Evolutionary conservation across 1,140 invertebrate species (phyloP), one percentile per base, ranked within the genome.

Genomic region (Drepana arcuata): DNA sequence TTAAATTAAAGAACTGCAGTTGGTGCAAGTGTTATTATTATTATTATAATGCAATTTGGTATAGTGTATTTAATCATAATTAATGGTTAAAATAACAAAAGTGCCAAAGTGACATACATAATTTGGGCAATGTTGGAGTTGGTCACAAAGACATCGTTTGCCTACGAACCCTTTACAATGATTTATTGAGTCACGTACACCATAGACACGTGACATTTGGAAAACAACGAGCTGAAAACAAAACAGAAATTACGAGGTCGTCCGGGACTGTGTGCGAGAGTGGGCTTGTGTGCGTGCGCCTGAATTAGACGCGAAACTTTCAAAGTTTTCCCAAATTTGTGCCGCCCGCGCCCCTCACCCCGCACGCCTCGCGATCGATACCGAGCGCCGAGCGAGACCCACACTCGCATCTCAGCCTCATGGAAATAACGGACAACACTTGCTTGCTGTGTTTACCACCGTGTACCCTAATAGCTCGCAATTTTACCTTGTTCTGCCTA

Each of bases 251-350:
- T 73, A 77, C 68, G 61, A 56, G 59, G 60, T 52, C 33, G 24
- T 37, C 29, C 23, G 28, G 32, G 36, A 21, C 48, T 63, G 72
- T 68, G 70, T 71, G 69, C 58, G 52, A 48, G 39, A 47, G 52
- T 68, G 40, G 49, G 41, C 23, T 41, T 69, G 77, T 82, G 78
- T 82, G 78, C 72, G 78, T 79, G 74, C 72, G 74, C 78, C 78
- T 82, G 78, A 82, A 82, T 82, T 82, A 82, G 78, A 82, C 78
- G 78, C 65, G 74, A 79, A 82, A 82, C 78, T 82, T 82, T 82
- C 78, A 78, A 82, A 82, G 78, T 82, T 82, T 82, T 82, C 78
- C 78, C 78, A 78, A 82, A 82, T 82, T 82, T 75, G 60, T 68
- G 61, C 70, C 70, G 67, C 68, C 68, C 56, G 58, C 37, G 34